These are phyloP conservation scores for Anguilla rostrata DNA, from an alignment of 2,113 vertebrate species.

Conservation along the genomic window DNA sequence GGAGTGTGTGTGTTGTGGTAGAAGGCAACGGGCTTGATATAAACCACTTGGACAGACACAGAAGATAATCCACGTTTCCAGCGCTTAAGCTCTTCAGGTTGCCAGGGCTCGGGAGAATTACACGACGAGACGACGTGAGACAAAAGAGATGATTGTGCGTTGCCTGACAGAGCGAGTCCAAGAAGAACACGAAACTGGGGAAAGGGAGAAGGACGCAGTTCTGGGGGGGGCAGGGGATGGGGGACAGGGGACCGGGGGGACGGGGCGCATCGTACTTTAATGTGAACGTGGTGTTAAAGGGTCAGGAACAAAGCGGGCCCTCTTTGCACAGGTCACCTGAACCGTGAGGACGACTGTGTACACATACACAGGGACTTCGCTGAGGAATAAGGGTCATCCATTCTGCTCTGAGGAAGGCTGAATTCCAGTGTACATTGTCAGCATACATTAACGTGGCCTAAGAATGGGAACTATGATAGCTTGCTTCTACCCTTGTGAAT, in stretches of 20 bases:
- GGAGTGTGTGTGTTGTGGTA: conserved; percentile 65
- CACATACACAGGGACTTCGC: conserved; percentile 31
- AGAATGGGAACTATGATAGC: background rate
- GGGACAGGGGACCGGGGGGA: conserved; percentile 42
- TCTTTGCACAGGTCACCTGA: conserved; percentile 43
- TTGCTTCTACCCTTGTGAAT: too few species aligned
- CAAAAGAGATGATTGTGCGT: conserved; percentile 65
- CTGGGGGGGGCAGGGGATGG: conserved; percentile 35
- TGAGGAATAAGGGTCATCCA: conserved; percentile 21
- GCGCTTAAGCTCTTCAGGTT: conserved; percentile 65
- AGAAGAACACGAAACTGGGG: conserved; percentile 53
- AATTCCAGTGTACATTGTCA: too few species aligned
- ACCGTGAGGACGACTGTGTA: conserved; percentile 30
- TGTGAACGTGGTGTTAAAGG: conserved; percentile 44
- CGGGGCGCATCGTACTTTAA: conserved; percentile 45
- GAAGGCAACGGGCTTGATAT: conserved; percentile 55
- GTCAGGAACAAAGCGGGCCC: conserved; percentile 30
- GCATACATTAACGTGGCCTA: too few species aligned
- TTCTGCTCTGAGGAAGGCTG: too few species aligned
- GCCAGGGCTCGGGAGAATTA: conserved; percentile 65
- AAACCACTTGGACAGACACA: conserved; percentile 54
- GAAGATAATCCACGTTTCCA: conserved; percentile 60
- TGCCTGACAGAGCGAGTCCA: conserved; percentile 50
- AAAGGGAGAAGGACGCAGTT: conserved; percentile 42
- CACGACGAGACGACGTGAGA: conserved; percentile 47